Evolutionary conservation across 1,140 invertebrate genomes (phyloP), one percentile per base, ranked within the genome.

Genomic region (Neodiprion fabricii): DNA sequence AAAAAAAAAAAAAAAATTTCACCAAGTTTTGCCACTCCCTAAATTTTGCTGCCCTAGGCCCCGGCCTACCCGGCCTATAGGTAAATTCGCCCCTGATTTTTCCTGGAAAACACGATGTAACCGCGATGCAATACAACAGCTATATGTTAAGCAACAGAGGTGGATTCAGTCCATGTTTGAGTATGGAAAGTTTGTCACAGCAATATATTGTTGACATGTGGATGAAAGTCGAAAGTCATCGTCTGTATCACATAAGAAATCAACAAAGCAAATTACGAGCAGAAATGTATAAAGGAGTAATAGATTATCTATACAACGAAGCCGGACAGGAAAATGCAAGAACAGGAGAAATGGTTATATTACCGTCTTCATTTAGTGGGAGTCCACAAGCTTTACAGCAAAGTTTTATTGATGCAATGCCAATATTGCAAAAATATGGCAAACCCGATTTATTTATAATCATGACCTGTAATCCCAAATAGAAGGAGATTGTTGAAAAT

Each of bases 151-250:
- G 50, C 28, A 12, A 72, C 69, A 74, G 71, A 67, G 28, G 61
- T 47, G 28, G 23, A 61, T 77, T 77, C 48, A 73, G 53, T 67
- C 71, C 73, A 8, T 71, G 50, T 77, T 12, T 77, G 48, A 74
- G 49, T 69, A 70, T 53, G 12, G 74, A 73, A 0, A 71, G 71
- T 69, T 69, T 75, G 9, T 71, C 76, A 7, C 74, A 77, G 68
- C 76, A 77, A 69, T 75, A 72, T 65, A 72, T 74, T 21, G 74
- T 77, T 53, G 76, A 77, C 72, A 67, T 69, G 53, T 78, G 72
- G 69, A 65, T 66, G 0, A 78, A 75, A 73, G 68, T 77, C 1
- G 74, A 77, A 71, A 48, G 71, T 14, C 40, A 71, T 49, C 70
- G 74, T 50, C 72, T 77, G 28, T 72, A 74, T 66, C 74, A 68